These are phyloP conservation scores for Brachystomella parvula DNA, from an alignment of 1,140 invertebrate genomes.

Conservation along the genomic window DNA sequence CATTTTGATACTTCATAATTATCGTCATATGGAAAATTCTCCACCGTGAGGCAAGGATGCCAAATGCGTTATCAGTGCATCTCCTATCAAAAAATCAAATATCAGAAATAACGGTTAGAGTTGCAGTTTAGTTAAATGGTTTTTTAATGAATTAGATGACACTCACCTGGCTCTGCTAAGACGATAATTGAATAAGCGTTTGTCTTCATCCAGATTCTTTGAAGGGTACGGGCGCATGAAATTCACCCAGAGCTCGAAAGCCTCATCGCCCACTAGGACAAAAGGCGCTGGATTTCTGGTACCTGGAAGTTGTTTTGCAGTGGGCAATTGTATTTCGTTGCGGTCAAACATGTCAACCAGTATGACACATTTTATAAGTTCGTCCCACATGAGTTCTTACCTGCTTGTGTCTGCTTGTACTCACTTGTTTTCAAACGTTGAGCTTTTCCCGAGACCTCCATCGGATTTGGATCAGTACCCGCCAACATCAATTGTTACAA, in stretches of 20 bases:
- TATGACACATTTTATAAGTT: too few species aligned
- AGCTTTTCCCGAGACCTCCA: conserved; percentile 12
- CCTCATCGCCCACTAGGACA: conserved; percentile 39
- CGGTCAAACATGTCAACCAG: too few species aligned
- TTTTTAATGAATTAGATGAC: too few species aligned
- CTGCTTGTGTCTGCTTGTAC: too few species aligned
- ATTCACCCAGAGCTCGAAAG: conserved; percentile 38
- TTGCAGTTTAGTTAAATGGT: too few species aligned
- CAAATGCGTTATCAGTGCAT: conserved; percentile 52
- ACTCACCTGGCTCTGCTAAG: conserved; percentile 41
- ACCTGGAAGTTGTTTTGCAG: conserved; percentile 25
- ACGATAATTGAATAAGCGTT: conserved; percentile 22
- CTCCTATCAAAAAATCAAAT: too few species aligned
- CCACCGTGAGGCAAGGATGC: conserved; percentile 45
- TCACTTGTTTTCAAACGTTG: conserved; percentile 13
- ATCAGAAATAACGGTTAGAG: too few species aligned
- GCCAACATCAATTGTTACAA: conserved; percentile 40
- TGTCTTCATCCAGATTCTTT: conserved; percentile 19
- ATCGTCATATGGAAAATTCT: conserved; percentile 35
- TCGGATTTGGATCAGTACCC: conserved; percentile 35
- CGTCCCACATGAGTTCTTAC: too few species aligned
- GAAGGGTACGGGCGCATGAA: conserved; percentile 43
- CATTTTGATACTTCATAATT: conserved; percentile 1
- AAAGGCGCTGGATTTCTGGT: conserved; percentile 12
- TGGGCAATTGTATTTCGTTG: conserved; percentile 24